Conservation (phyloP, 2,113 vertebrate genomes). For the Dipodomys stephensi region DNA sequence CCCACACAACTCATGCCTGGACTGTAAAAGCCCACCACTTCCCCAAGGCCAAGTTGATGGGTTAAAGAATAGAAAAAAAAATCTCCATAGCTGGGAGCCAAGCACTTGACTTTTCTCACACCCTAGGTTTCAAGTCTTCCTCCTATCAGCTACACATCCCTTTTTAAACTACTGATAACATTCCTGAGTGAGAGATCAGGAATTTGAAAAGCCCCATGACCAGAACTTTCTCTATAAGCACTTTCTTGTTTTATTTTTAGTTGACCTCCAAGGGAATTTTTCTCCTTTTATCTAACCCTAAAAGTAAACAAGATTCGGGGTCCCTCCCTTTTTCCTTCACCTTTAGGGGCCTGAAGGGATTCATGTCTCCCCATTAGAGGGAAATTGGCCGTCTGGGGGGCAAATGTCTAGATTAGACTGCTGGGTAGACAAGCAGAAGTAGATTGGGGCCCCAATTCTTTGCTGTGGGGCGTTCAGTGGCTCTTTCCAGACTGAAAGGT, state of each 20-base stretch:
- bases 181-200: constrained; percentile 26
- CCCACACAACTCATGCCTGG: not conserved
- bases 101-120: constrained; percentile 66
- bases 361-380: not conserved
- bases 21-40: not conserved
- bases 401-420: not conserved
- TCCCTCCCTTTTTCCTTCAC: not conserved
- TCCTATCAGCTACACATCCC: constrained; percentile 39
- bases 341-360: not conserved
- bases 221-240: constrained; percentile 55
- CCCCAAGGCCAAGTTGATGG: constrained; percentile 56
- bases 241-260: constrained; percentile 70
- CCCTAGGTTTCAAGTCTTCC: constrained; percentile 22
- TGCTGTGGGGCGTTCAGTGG: not conserved
- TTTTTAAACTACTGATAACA: constrained; percentile 60
- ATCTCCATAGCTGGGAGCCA: constrained; percentile 25
- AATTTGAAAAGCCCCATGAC: constrained; percentile 9
- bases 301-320: constrained; percentile 68
- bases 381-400: not conserved
- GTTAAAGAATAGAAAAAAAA: constrained; percentile 32
- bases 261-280: constrained; percentile 66
- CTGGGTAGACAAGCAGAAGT: not conserved
- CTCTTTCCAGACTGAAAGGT: not conserved
- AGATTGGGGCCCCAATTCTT: not conserved
- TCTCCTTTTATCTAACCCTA: constrained; percentile 72